Base-by-base conservation (phyloP, 2,113 vertebrate species). In the Sitta europaea region DNA sequence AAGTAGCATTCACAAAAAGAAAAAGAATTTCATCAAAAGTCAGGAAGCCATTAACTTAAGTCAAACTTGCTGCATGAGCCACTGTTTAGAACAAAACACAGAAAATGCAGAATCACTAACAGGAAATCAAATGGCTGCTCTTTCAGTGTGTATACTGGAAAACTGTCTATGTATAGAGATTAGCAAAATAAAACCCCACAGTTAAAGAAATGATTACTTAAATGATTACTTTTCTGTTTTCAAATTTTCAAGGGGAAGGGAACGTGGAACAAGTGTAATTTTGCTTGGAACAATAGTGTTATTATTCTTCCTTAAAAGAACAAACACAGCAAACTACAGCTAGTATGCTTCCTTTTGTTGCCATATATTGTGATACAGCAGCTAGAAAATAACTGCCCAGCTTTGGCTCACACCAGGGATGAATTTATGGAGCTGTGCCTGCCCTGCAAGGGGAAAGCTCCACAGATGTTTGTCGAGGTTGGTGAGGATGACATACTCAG, bases 111-210 rank as follows among this genome's bases (percentile, higher is more conserved):
- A 63, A 70, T 57, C 71, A 53, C 88, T 91, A 93, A 74, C 57
- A 91, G 57, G 91, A 95, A 96, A 81, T 75, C 67, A 92, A 94
- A 91, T 14, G 36, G 71, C 76, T 58, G 68, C 48, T 95, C 31
- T 36, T 94, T 90, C 83, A 91, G 67, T 35, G 57, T 45, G 29
- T 78, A 42, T 15, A 59, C 59, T 88, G 40, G 38, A 68, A 95
- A 94, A 93, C 67, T 7, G 27, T 83, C 18, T 74, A 73, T 21
- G 43, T 50, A 67, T 16, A 77, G 48, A 73, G 63, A 87, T 50
- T 43, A 86, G 89, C 40, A 31, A 86, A 88, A 93, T 57, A 85
- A 94, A 95, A 40, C 7, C 47, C 73, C 42, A 78, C 61, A 88
- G 72, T 59, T 77, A 88, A 86, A 95, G 35, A 88, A 93, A 92